These are phyloP conservation scores for Aphelinus certus DNA, from an alignment of 1,140 invertebrate species.

Conservation along the genomic window DNA sequence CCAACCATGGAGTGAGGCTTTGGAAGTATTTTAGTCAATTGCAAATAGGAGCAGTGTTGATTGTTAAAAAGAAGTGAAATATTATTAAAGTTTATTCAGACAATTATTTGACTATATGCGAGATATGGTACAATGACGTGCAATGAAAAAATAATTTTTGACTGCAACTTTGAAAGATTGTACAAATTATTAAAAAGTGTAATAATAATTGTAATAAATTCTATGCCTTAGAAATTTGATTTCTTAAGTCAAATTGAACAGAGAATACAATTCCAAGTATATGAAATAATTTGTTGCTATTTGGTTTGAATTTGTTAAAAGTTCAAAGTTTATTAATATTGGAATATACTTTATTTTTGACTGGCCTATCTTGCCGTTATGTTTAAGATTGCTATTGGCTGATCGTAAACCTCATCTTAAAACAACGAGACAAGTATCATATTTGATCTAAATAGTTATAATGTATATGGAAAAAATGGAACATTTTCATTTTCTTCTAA, in stretches of 20 bases:
- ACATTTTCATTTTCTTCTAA: not conserved
- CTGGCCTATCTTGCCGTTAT: conserved; percentile 37
- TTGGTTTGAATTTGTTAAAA: conserved; percentile 34
- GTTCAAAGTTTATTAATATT: conserved; percentile 36
- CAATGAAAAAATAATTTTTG: conserved; percentile 33
- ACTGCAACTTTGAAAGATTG: conserved; percentile 17
- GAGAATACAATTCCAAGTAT: conserved; percentile 10
- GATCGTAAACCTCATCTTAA: conserved; percentile 30
- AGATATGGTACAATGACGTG: conserved; percentile 41
- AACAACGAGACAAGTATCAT: conserved; percentile 21
- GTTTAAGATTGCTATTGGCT: conserved; percentile 40
- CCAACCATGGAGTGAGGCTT: conserved; percentile 35
- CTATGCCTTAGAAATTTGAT: conserved; percentile 11
- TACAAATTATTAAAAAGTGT: conserved; percentile 9
- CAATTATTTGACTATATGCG: conserved; percentile 30
- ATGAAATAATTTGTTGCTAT: conserved; percentile 18
- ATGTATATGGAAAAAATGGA: conserved; percentile 4
- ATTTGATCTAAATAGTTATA: conserved; percentile 16
- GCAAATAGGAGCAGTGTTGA: conserved; percentile 39
- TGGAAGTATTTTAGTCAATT: conserved; percentile 31
- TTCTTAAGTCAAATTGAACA: conserved; percentile 18
- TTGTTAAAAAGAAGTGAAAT: conserved; percentile 38
- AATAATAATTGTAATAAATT: conserved; percentile 34
- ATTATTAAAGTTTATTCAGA: conserved; percentile 34
- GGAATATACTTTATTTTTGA: not conserved